Evolutionary conservation across 2,888 invertebrate genomes (phyloP), one percentile per base, ranked within the genome.

Genomic region (Quadriops clusia): DNA sequence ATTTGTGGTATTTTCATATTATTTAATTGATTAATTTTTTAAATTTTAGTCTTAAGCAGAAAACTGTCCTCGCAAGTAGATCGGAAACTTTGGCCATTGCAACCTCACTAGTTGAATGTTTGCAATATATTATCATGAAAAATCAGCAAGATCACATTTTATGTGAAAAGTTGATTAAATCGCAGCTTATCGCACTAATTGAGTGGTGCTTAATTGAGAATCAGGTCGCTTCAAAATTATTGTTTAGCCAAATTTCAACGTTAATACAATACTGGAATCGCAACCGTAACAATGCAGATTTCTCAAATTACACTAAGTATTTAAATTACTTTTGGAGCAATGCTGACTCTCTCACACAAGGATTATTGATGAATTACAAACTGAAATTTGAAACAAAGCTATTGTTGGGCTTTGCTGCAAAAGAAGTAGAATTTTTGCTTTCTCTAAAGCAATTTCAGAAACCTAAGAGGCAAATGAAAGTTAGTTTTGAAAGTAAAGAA

Each of bases 51-150:
- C 63, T 82, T 36, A 67, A 68, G 28, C 64, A 66, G 23, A 72
- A 74, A 37, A 64, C 61, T 28, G 67, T 75, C 6, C 52, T 69
- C 28, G 62, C 62, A 17, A 80, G 77, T 23, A 72, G 72, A 39
- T 74, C 74, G 22, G 85, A 87, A 58, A 67, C 70, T 10, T 64
- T 72, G 24, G 70, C 76, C 1, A 70, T 86, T 46, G 66, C 76
- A 12, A 67, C 65, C 23, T 69, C 82, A 2, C 73, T 78, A 43
- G 66, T 77, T 11, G 89, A 89, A 52, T 87, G 87, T 51, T 52
- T 86, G 11, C 73, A 72, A 27, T 81, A 72, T 47, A 53, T 72
- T 7, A 58, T 73, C 30, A 54, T 72, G 27, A 60, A 66, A 43
- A 65, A 70, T 42, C 56, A 64, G 24, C 54, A 57, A 7, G 60